These are phyloP conservation scores for Cephalotes varians DNA, from an alignment of 2,888 invertebrate species.

Conservation along the genomic window DNA sequence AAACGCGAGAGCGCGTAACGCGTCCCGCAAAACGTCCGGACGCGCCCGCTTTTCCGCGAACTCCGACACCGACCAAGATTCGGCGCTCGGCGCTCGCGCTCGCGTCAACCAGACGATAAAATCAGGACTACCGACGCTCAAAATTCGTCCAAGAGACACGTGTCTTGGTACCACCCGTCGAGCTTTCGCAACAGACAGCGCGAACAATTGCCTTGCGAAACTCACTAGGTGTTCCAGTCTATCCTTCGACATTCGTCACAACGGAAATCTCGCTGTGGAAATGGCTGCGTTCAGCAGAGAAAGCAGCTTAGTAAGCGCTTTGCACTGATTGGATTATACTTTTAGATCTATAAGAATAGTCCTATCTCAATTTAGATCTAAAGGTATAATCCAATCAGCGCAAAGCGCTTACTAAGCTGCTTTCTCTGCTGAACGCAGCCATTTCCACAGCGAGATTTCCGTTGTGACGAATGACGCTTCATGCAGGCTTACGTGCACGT, in stretches of 20 bases:
- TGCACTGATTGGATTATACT: no score
- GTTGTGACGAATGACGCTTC: no score
- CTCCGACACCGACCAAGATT: background rate
- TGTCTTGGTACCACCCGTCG: conserved; percentile 74
- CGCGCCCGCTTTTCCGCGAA: background rate
- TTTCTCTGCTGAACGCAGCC: no score
- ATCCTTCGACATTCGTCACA: background rate
- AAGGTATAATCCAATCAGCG: no score
- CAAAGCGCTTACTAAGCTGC: no score
- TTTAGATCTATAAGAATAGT: no score
- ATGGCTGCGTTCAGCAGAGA: no score
- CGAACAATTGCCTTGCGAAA: conserved; percentile 72
- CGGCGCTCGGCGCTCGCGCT: background rate
- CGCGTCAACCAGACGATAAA: background rate
- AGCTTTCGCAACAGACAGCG: conserved; percentile 79
- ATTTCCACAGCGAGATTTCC: no score
- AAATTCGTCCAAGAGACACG: conserved; percentile 69
- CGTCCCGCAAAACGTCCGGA: conserved; percentile 4
- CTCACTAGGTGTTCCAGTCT: conserved; percentile 61
- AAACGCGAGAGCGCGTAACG: background rate
- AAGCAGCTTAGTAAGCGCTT: no score
- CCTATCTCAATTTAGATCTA: no score
- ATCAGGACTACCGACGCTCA: conserved; percentile 45
- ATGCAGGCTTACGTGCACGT: no score
- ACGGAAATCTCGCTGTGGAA: background rate